These are phyloP conservation scores for Chelonus insularis DNA, from an alignment of 1,140 invertebrate species.

Conservation along the genomic window DNA sequence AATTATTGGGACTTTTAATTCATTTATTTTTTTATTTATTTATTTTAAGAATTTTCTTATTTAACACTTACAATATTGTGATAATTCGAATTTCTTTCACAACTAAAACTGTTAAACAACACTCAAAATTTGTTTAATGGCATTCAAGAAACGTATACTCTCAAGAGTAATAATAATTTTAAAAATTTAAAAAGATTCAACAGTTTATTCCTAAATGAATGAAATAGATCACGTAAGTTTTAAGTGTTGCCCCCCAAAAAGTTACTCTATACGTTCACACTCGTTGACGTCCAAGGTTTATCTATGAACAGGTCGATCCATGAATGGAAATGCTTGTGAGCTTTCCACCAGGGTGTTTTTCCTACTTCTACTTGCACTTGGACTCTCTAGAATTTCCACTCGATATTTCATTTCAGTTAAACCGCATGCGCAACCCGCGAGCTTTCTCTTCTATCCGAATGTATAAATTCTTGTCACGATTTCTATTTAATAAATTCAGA, in stretches of 20 bases:
- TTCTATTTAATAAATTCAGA: neutral
- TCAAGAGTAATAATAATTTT: no score
- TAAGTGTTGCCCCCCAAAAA: constrained; percentile 9
- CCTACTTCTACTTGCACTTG: constrained; percentile 20
- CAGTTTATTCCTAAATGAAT: constrained; percentile 11
- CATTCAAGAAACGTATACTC: no score
- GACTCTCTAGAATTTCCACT: constrained; percentile 39
- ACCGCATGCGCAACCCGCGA: constrained; percentile 14
- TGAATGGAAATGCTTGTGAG: constrained; percentile 42
- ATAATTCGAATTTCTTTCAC: no score
- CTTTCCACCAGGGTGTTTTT: constrained; percentile 27
- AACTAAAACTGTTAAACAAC: no score
- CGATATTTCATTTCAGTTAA: constrained; percentile 17
- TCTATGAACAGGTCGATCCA: constrained; percentile 35
- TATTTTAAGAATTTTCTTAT: no score
- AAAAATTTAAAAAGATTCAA: neutral
- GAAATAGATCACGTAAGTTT: constrained; percentile 13
- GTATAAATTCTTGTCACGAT: neutral
- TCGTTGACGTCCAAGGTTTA: constrained; percentile 24
- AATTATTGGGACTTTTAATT: no score
- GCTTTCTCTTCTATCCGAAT: constrained; percentile 41
- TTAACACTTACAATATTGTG: no score
- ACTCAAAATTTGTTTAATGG: no score
- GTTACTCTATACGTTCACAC: constrained; percentile 14
- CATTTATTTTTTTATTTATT: no score